Evolutionary conservation across 1,140 invertebrate species (phyloP), one percentile per base, ranked within the genome.

Genomic region (Penaeus vannamei): DNA sequence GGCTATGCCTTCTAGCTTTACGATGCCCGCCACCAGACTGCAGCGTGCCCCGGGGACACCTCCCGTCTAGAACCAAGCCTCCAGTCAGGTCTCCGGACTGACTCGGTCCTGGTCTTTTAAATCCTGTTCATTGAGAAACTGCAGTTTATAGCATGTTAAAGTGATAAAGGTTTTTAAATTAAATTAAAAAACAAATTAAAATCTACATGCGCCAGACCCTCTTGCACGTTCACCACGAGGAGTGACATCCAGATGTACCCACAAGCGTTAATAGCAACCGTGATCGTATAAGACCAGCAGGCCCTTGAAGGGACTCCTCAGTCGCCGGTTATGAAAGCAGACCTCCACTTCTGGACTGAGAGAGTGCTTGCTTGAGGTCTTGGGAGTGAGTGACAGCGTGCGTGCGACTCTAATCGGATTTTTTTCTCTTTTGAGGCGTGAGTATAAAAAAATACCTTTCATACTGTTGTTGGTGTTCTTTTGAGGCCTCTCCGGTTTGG

Each of bases 401-500:
- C 87, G 87, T 84, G 87, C 82, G 87, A 32, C 64, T 84, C 82
- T 89, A 84, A 84, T 72, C 82, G 82, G 46, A 61, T 29, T 61
- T 53, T 62, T 29, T 61, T 46, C 81, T 76, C 53, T 89, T 53
- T 89, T 82, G 72, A 89, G 22, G 64, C 86, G 64, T 83, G 69
- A 89, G 46, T 80, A 5, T 72, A 53, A 53, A 53, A 53, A 87
- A 89, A 89, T 89, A 89, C 87, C 87, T 89, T 89, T 89, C 53
- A 89, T 59, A 79, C 46, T 77, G 87, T 85, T 89, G 87, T 53
- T 89, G 87, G 42, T 89, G 87, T 84, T 89, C 87, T 84, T 89
- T 89, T 84, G 87, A n/a, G 87, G 87, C 84, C 84, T 90, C 84
- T 90, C 88, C 88, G 88, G 84, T 53, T 90, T 90, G 79, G 84